Evolutionary conservation across 2,888 invertebrate species (phyloP).

Genomic region (Melipona beecheii): DNA sequence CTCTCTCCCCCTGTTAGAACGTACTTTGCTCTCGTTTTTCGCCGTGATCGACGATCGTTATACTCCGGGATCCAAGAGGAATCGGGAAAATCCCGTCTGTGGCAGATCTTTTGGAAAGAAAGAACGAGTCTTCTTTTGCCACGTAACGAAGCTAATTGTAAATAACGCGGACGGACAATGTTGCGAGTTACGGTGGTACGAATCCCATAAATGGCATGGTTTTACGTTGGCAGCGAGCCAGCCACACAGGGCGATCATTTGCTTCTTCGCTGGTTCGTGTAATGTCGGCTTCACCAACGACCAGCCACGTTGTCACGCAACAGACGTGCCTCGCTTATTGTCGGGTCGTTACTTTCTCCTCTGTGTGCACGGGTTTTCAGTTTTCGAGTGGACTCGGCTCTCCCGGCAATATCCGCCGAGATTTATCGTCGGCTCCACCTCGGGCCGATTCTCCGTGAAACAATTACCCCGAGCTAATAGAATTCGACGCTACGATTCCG

Average conservation of each 20-base stretch:
- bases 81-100: background rate
- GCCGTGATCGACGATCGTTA: background rate
- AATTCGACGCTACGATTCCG: background rate
- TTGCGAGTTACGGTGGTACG: slow-evolving; percentile 81
- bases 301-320: slow-evolving; percentile 70
- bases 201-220: slow-evolving; percentile 80
- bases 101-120: background rate
- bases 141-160: slow-evolving; percentile 78
- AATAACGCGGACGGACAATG: slow-evolving; percentile 81
- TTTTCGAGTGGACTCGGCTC: slow-evolving; percentile 40
- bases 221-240: slow-evolving; percentile 79
- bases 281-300: slow-evolving; percentile 58
- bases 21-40: slow-evolving; percentile 34
- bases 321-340: slow-evolving; percentile 63
- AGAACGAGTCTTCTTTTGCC: slow-evolving; percentile 34
- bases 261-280: slow-evolving; percentile 60
- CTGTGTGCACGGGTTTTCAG: slow-evolving; percentile 40
- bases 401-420: background rate
- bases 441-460: background rate
- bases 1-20: slow-evolving; percentile 10
- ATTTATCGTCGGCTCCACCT: slow-evolving; percentile 27
- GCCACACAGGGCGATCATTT: slow-evolving; percentile 79
- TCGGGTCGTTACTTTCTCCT: slow-evolving; percentile 66
- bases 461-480: slow-evolving; percentile 16
- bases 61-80: background rate